Conservation (phyloP, 2,888 invertebrate species). For the Tubiluchus corallicola region DNA sequence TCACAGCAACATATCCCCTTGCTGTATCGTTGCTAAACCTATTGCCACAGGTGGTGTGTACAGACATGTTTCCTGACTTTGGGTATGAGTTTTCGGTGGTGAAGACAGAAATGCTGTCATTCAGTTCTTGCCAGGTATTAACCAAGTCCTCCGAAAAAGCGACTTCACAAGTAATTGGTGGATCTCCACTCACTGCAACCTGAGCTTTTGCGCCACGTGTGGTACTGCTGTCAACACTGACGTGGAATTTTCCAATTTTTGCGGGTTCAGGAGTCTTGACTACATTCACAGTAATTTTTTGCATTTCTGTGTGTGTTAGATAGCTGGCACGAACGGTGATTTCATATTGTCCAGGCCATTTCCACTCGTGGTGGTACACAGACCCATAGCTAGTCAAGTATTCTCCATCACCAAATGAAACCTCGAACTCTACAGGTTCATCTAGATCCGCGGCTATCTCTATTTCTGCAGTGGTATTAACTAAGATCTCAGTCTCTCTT, state of each 20-base stretch:
- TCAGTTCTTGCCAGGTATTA: neutral
- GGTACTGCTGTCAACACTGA: neutral
- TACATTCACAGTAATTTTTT: neutral
- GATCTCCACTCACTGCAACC: neutral
- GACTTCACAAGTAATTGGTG: neutral
- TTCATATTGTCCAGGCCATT: neutral
- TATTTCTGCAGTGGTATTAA: neutral
- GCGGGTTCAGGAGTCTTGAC: neutral
- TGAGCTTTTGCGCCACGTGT: neutral
- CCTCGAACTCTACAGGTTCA: neutral
- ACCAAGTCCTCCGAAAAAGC: neutral
- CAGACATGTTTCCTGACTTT: neutral
- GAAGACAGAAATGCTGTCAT: neutral
- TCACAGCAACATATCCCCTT: neutral
- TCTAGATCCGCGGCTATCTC: neutral
- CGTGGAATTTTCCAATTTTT: neutral
- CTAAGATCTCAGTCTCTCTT: no score
- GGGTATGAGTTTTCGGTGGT: neutral
- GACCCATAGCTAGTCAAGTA: neutral
- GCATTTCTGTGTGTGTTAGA: neutral
- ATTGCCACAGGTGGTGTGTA: neutral
- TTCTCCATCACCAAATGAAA: neutral
- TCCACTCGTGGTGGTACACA: neutral
- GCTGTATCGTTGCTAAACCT: neutral
- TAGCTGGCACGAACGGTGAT: neutral